Conservation (phyloP, 2,113 vertebrate genomes). For the Microcebus murinus region DNA sequence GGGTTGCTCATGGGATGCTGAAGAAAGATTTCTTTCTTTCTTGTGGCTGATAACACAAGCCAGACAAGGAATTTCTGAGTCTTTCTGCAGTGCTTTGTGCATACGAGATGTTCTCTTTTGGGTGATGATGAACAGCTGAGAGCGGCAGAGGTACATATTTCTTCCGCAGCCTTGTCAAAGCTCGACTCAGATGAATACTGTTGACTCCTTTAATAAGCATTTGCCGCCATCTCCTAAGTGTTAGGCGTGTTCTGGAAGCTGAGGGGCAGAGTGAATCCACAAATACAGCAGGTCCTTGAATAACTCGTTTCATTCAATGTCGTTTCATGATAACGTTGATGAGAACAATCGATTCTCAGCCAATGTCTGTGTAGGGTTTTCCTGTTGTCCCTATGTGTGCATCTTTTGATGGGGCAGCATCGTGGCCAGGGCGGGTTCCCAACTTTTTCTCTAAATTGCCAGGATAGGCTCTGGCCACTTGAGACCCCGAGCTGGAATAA, state of each 20-base stretch:
- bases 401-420: background rate
- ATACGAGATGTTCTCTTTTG: fast-evolving
- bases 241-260: background rate
- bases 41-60: background rate
- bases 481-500: background rate
- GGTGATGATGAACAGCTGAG: background rate
- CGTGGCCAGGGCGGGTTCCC: background rate
- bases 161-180: fast-evolving
- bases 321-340: background rate
- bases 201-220: background rate
- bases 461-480: background rate
- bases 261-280: background rate
- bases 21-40: background rate
- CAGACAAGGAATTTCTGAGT: background rate
- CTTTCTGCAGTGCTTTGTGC: background rate
- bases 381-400: background rate
- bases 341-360: no score
- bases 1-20: background rate
- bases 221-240: background rate
- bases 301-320: background rate
- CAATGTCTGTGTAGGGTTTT: background rate
- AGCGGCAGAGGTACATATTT: fast-evolving
- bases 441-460: background rate
- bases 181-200: fast-evolving
- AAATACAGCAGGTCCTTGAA: background rate